Evolutionary conservation across 2,888 invertebrate species (phyloP).

Genomic region (Conomelus anceps): DNA sequence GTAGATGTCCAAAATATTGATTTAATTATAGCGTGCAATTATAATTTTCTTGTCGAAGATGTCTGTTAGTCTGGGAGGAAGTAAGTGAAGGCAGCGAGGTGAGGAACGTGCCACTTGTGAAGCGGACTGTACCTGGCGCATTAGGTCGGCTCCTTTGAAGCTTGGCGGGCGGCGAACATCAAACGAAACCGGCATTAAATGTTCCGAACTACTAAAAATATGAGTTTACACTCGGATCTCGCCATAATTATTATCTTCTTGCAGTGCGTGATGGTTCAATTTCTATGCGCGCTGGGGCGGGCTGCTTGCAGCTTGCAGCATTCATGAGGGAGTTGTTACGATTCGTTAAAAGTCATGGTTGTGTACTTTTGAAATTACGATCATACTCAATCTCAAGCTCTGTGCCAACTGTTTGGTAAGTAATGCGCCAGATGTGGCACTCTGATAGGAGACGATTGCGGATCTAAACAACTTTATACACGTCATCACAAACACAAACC

Average conservation of each 20-base stretch:
- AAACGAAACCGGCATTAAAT: background rate
- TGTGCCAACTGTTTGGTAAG: background rate
- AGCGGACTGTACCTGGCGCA: slow-evolving; percentile 6
- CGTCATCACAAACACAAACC: background rate
- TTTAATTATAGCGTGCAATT: background rate
- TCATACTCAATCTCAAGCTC: background rate
- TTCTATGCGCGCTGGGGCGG: background rate
- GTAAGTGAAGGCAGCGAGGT: background rate
- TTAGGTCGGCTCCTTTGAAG: slow-evolving; percentile 2
- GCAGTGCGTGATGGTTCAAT: slow-evolving; percentile 8
- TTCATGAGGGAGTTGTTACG: background rate
- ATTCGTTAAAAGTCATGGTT: slow-evolving; percentile 4
- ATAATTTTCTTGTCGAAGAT: background rate
- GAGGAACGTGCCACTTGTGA: background rate
- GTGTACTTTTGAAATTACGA: slow-evolving; percentile 3
- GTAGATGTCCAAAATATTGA: background rate
- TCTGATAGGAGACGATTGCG: background rate
- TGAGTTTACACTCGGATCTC: slow-evolving; percentile 4
- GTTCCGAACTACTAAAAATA: slow-evolving; percentile 8
- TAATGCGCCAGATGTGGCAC: background rate
- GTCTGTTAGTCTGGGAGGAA: background rate
- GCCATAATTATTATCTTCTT: slow-evolving; percentile 10
- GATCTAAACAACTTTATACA: background rate
- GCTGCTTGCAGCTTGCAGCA: background rate
- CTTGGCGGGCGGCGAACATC: background rate